phyloP scores from a whole-genome alignment of 2,113 vertebrate species.

The Malurus cyaneus region DNA sequence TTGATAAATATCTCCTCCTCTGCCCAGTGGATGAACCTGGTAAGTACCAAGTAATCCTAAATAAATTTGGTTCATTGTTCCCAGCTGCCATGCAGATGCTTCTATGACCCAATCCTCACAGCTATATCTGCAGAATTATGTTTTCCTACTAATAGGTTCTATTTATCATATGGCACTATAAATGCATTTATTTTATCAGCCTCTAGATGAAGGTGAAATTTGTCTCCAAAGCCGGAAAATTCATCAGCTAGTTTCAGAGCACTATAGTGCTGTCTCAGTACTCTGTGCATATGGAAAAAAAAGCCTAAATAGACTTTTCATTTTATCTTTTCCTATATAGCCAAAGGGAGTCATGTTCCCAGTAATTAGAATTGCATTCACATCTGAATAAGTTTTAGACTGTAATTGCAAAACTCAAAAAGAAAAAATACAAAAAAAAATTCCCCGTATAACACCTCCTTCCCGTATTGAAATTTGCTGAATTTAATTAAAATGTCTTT shows the following conservation, averaged over 20 bases:
- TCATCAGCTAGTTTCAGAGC: background rate
- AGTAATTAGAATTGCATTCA: slow-evolving; percentile 36
- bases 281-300: background rate
- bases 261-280: background rate
- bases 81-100: slow-evolving; percentile 20
- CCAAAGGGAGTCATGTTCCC: background rate
- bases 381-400: background rate
- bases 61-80: slow-evolving; percentile 28
- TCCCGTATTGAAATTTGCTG: background rate
- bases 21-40: background rate
- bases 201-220: slow-evolving; percentile 18
- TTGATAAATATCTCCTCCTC: background rate
- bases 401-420: background rate
- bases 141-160: slow-evolving; percentile 62
- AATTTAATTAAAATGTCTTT: background rate
- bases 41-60: slow-evolving; percentile 26
- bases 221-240: slow-evolving; percentile 26
- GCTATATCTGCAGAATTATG: slow-evolving; percentile 49
- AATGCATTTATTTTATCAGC: slow-evolving; percentile 50
- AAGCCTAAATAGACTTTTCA: background rate
- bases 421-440: background rate
- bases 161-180: slow-evolving; percentile 36
- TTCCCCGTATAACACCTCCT: background rate
- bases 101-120: background rate
- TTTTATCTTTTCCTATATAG: background rate